These are phyloP conservation scores for Cacatua alba DNA, from an alignment of 2,113 vertebrate species.

Conservation along the genomic window DNA sequence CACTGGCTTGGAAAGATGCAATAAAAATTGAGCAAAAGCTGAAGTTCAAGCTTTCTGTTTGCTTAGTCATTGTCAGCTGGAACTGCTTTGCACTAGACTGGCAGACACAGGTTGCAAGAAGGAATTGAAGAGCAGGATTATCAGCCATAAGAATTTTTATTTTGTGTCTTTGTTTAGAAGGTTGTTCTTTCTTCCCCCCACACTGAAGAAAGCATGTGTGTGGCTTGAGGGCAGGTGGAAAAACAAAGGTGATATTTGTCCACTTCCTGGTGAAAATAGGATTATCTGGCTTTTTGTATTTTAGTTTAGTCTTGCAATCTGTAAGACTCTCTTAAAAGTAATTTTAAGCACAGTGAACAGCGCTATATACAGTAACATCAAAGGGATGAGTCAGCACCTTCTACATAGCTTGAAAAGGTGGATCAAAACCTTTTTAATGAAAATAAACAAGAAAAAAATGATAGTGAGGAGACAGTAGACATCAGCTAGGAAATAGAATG, in stretches of 20 bases:
- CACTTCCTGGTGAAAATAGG: not conserved
- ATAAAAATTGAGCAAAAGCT: not conserved
- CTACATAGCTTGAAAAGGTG: not conserved
- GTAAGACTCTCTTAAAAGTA: not conserved
- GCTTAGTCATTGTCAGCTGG: not conserved
- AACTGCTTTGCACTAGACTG: not conserved
- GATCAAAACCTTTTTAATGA: not conserved
- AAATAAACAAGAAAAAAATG: not conserved
- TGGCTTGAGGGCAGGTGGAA: not conserved
- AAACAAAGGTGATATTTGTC: not conserved
- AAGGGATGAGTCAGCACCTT: not conserved
- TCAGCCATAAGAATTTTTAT: not conserved
- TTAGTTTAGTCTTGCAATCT: not conserved
- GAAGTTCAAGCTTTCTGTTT: not conserved
- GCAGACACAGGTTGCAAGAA: not conserved
- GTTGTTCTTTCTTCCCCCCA: not conserved
- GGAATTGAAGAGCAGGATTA: not conserved
- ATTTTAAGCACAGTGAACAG: not conserved
- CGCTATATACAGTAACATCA: not conserved
- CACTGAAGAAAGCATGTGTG: not conserved
- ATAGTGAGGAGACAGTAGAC: not conserved
- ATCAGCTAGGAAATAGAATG: not conserved
- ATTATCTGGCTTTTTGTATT: not conserved
- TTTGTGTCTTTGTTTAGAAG: not conserved
- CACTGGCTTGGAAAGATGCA: not conserved